Conservation (phyloP, 2,888 invertebrate species). For the Zonitis immaculata region DNA sequence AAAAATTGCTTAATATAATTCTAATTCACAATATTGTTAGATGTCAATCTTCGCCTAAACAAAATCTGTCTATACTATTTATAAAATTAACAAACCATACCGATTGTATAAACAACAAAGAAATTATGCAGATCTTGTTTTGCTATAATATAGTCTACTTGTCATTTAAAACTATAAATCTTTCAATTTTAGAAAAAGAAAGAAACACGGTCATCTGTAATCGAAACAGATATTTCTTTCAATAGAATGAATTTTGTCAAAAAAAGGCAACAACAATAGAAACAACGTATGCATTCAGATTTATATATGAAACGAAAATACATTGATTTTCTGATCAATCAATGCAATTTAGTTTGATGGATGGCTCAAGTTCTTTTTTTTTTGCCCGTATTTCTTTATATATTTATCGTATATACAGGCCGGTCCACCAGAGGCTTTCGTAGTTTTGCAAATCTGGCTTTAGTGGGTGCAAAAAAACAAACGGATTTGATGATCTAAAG, state of each 20-base stretch:
- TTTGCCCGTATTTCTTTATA: neutral
- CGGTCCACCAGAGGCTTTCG: too few relatives aligned
- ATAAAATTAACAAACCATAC: neutral
- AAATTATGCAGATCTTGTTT: neutral
- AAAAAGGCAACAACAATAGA: too few relatives aligned
- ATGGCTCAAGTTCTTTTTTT: neutral
- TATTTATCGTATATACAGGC: too few relatives aligned
- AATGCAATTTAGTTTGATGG: neutral
- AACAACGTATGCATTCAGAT: too few relatives aligned
- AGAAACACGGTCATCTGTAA: neutral
- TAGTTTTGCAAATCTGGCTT: too few relatives aligned
- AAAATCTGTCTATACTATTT: neutral
- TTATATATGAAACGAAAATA: constrained; percentile 8
- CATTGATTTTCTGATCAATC: constrained; percentile 6
- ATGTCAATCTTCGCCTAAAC: neutral
- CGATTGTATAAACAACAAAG: neutral
- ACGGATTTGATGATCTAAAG: too few relatives aligned
- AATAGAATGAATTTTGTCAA: constrained; percentile 6
- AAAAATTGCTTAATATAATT: neutral
- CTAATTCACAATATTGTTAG: neutral
- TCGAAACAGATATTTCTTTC: neutral
- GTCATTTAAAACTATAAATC: neutral
- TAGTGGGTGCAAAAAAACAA: too few relatives aligned
- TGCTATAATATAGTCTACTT: neutral
- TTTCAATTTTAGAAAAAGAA: too few relatives aligned